Percentiles rank a stretch among this genome's conserved stretches.
Conservation (phyloP, 2,888 invertebrate species). For the Platycheirus albimanus region DNA sequence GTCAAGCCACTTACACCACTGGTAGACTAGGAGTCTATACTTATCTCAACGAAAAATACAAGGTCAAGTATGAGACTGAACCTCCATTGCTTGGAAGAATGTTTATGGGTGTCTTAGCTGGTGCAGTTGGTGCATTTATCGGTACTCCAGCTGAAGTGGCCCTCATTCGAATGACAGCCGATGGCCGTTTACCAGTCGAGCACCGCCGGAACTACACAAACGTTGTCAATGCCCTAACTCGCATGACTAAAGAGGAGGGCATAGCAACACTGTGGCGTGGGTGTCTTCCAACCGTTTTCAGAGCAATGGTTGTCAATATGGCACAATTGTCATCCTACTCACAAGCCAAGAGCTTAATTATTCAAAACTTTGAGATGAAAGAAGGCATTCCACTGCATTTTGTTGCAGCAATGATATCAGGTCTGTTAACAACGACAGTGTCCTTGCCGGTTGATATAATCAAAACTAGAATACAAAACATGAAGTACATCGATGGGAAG, state of each 20-base stretch:
- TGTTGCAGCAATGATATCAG: conserved; percentile 98
- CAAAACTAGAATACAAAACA: conserved; percentile 99
- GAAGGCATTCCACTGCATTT: conserved; percentile 83
- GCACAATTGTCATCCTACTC: conserved; percentile 93
- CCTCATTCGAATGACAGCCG: conserved; percentile 98
- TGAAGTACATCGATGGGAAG: conserved; percentile 91
- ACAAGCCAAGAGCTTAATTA: conserved; percentile 85
- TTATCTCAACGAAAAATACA: conserved; percentile 91
- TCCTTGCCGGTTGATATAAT: conserved; percentile 90
- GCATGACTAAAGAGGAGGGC: conserved; percentile 91
- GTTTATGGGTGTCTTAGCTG: conserved; percentile 91
- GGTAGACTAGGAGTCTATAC: conserved; percentile 96
- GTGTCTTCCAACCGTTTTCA: conserved; percentile 91
- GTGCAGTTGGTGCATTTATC: conserved; percentile 88
- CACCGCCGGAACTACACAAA: conserved; percentile 96
- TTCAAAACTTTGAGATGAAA: conserved; percentile 84
- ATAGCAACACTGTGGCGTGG: conserved; percentile 94
- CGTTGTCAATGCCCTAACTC: conserved; percentile 93
- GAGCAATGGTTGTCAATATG: conserved; percentile 99
- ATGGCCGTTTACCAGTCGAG: conserved; percentile 94
- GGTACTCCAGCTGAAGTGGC: conserved; percentile 98
- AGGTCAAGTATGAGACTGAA: conserved; percentile 76
- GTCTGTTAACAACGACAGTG: conserved; percentile 96
- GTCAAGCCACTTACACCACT: conserved; percentile 98
- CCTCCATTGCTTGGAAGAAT: conserved; percentile 89